Base-by-base conservation (phyloP, 2,797 vertebrate species). In the Picus viridis region DNA sequence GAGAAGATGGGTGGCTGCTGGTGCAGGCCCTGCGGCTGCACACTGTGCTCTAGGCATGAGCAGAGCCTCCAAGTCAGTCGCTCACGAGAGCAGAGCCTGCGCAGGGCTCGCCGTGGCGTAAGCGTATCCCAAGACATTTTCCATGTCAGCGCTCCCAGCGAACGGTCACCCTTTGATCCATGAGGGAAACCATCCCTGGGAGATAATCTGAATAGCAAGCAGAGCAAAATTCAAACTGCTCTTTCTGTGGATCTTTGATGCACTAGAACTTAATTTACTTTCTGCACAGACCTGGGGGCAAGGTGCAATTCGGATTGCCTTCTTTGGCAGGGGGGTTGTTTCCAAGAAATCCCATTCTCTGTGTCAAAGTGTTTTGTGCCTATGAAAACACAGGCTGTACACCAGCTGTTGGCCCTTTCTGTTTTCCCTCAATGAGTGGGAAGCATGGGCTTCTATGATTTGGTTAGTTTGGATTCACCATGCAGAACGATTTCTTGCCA, bases 201-300 rank as follows among this genome's bases (percentile, higher is more conserved):
- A 96, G 85, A 90, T 90, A 94, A 95, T 95, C 93, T 92, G 65
- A 92, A 91, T 57, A 90, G 83, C 68, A 94, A 92, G 64, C 64
- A 83, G 86, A 90, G 51, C 59, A 88, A 83, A 90, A 96, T 63
- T 74, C 88, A 72, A 89, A 72, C 77, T 59, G 64, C 78, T 91
- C 91, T 92, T 95, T 90, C 75, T 69, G 23, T 53, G 43, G 34
- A 72, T 84, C 86, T 97, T 88, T 95, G 85, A 94, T 94, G 49
- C 70, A 57, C 53, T 78, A 67, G n/a, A 81, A 95, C 51, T 88
- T 93, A 83, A 94, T 93, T 95, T 96, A 78, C 73, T 89, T 89
- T 87, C 64, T 94, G 78, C 85, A 57, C 39, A 12, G 39, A 12
- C 11, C 90, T 96, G 62, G 34, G 93, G 93, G 94, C 56, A 9